Base-by-base conservation (phyloP, 2,797 vertebrate genomes). In the Gobionotothen gibberifrons region DNA sequence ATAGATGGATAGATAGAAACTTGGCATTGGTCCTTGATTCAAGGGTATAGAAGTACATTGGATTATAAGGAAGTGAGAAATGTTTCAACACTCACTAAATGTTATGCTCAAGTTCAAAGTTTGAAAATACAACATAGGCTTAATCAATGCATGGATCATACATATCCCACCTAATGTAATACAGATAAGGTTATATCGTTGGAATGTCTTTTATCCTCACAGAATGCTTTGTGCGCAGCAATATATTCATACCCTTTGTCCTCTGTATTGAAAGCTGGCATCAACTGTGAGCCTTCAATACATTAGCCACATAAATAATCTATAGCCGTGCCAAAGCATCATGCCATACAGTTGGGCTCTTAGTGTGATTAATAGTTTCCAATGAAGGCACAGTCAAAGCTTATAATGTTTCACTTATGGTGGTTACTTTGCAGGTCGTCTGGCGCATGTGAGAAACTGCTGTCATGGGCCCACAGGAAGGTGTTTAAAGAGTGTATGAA, bases 281-380 rank as follows among this genome's bases (percentile, higher is more conserved):
- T 69, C 62, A 43, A 49, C 78, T 51, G 67, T 39, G 56, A 69
- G 63, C 73, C 79, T 58, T 76, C 83, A 80, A 64, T 83, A 74
- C 82, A 85, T 85, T 83, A 80, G 60, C 68, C 65, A 74, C 74
- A 80, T 87, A 85, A 89, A 88, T 84, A 88, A 83, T 58, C 75
- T 49, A 42, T 14, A 63, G 69, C 64, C 3, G 44, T 81, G 85
- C 78, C 82, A 80, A 69, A 67, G 79, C 66, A 61, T 75, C 64
- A 17, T 68, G 70, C 60, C 46, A 21, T 62, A 69, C 61, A 60
- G 73, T 79, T 52, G 48, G 76, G 69, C 81, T 86, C 85, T 92
- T 91, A 90, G 78, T 55, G 26, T 84, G 81, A 88, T 91, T 86
- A 90, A 89, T 87, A 84, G 76, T 47, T 72, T 87, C 78, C 85